These are phyloP conservation scores for Gallirallus australis DNA, from an alignment of 2,797 vertebrate genomes.

Conservation along the genomic window DNA sequence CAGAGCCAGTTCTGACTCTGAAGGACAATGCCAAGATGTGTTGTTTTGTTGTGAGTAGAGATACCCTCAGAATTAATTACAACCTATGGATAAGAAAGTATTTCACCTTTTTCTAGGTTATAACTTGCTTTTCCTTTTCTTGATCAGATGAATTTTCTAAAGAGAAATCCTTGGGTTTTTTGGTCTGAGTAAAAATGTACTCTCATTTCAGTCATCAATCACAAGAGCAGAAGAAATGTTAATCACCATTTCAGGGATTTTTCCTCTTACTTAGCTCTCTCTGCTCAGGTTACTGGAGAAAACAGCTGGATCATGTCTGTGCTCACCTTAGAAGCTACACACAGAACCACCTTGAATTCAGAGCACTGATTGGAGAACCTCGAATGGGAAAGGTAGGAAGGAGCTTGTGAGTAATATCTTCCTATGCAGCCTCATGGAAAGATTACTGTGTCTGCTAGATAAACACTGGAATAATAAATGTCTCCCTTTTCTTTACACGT, in stretches of 20 bases:
- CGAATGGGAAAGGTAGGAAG: conserved; percentile 90
- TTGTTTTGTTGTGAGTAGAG: neutral
- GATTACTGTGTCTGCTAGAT: neutral
- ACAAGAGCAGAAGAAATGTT: neutral
- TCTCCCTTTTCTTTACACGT: neutral
- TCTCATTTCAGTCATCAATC: neutral
- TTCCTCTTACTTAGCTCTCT: neutral
- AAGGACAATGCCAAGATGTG: neutral
- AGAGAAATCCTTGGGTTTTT: neutral
- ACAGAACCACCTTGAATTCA: conserved; percentile 91
- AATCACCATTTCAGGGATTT: neutral
- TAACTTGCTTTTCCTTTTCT: neutral
- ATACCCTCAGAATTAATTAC: neutral
- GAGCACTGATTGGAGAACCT: conserved; percentile 90
- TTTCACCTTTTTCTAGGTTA: neutral
- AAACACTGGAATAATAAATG: neutral
- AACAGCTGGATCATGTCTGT: conserved; percentile 92
- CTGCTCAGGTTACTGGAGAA: conserved; percentile 91
- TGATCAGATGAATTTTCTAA: neutral
- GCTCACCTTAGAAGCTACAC: conserved; percentile 91
- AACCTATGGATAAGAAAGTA: neutral
- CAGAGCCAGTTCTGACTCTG: neutral
- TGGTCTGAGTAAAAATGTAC: neutral
- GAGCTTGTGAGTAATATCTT: neutral
- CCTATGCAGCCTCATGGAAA: neutral